These are phyloP conservation scores for Mesoclemmys tuberculata DNA, from an alignment of 2,113 vertebrate species.

Conservation along the genomic window DNA sequence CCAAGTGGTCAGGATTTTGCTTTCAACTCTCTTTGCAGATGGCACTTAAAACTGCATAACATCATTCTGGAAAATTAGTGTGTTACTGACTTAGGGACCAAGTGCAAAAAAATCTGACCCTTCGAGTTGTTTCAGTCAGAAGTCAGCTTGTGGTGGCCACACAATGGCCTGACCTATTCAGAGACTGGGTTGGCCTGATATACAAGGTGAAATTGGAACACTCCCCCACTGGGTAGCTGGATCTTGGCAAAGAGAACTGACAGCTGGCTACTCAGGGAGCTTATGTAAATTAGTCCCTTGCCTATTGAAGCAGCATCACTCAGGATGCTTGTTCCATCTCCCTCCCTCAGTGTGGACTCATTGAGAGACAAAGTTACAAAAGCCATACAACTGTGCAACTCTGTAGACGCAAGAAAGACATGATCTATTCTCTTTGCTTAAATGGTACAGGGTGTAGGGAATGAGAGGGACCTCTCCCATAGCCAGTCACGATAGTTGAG, in stretches of 20 bases:
- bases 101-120: neutral
- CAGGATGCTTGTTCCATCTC: neutral
- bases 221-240: neutral
- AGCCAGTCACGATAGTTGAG: neutral
- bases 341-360: neutral
- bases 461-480: neutral
- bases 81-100: neutral
- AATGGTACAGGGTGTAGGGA: neutral
- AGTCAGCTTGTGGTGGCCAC: neutral
- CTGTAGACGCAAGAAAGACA: neutral
- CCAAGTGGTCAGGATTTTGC: neutral
- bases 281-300: neutral
- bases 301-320: neutral
- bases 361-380: neutral
- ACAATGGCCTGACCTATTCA: neutral
- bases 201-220: neutral
- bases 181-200: neutral
- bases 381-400: neutral
- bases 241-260: neutral
- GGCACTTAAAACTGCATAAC: neutral
- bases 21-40: neutral
- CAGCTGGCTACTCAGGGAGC: neutral
- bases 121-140: neutral
- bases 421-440: neutral
- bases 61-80: neutral